phyloP scores from a whole-genome alignment of 2,797 vertebrate species.

The Acanthornis magna region DNA sequence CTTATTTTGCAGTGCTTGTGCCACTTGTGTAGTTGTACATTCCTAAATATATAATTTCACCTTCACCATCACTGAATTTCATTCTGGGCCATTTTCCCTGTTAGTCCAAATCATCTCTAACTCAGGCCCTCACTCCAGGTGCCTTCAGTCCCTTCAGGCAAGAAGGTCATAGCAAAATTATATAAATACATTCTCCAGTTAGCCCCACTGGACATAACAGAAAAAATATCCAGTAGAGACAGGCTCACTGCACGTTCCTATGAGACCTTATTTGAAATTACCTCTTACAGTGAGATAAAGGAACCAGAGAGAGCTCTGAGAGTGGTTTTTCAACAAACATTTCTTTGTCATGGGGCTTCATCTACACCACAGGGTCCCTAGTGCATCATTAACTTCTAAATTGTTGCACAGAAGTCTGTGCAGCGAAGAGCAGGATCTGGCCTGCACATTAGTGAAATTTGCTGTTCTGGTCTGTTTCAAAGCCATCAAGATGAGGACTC shows the following conservation, averaged over 20 bases:
- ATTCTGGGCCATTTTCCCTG: not conserved
- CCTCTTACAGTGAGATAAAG: not conserved
- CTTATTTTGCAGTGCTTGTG: not conserved
- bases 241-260: not conserved
- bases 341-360: slow-evolving; percentile 3
- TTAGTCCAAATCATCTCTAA: not conserved
- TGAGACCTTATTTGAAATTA: slow-evolving; percentile 9
- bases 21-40: not conserved
- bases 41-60: not conserved
- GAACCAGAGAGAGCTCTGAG: not conserved
- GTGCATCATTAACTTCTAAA: slow-evolving; percentile 23
- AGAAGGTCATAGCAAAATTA: not conserved
- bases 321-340: slow-evolving; percentile 1
- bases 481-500: slow-evolving; percentile 2
- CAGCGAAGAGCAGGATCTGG: not conserved
- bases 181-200: not conserved
- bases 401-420: not conserved
- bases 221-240: not conserved
- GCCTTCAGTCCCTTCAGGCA: not conserved
- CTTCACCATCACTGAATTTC: not conserved
- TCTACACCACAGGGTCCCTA: slow-evolving; percentile 10
- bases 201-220: not conserved
- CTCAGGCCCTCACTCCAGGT: not conserved
- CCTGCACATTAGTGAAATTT: slow-evolving; percentile 1
- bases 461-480: slow-evolving; percentile 12